These are phyloP conservation scores for Enteromius afrohamiltoni DNA, from an alignment of 2,797 vertebrate species.

Conservation along the genomic window DNA sequence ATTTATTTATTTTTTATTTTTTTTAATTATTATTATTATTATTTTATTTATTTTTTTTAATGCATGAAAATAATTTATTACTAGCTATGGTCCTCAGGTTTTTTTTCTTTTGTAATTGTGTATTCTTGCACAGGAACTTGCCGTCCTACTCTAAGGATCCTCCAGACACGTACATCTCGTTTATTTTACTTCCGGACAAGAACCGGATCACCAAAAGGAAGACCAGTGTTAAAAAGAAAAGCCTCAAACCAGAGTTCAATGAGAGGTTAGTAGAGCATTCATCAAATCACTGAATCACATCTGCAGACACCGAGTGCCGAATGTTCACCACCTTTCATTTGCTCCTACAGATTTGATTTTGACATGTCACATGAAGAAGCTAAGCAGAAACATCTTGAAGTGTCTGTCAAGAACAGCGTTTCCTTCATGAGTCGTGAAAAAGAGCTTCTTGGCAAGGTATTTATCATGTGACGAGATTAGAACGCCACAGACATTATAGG, in stretches of 20 bases:
- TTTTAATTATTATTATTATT: too few relatives aligned
- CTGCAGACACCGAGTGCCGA: background rate
- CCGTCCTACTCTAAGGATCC: constrained; percentile 81
- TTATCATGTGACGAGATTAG: background rate
- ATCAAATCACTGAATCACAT: background rate
- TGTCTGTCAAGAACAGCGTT: constrained; percentile 87
- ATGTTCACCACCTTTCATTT: background rate
- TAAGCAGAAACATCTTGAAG: constrained; percentile 80
- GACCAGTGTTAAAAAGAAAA: constrained; percentile 86
- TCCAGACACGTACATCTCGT: constrained; percentile 87
- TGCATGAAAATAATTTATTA: background rate
- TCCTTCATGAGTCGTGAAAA: constrained; percentile 92
- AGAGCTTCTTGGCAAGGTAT: constrained; percentile 90
- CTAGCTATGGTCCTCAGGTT: background rate
- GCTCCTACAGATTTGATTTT: constrained; percentile 86
- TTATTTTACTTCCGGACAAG: constrained; percentile 90
- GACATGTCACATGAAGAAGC: constrained; percentile 85
- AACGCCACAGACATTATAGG: background rate
- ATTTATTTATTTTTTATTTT: too few relatives aligned
- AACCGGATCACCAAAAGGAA: constrained; percentile 87
- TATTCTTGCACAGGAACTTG: constrained; percentile 74
- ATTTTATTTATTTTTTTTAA: background rate
- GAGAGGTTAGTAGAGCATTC: constrained; percentile 78
- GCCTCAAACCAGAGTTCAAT: constrained; percentile 88
- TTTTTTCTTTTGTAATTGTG: background rate